A percentile compares a stretch with the other conserved stretches of the same genome.
These are phyloP conservation scores for Xyliphius kryptos DNA, from an alignment of 2,113 vertebrate species.

Conservation along the genomic window DNA sequence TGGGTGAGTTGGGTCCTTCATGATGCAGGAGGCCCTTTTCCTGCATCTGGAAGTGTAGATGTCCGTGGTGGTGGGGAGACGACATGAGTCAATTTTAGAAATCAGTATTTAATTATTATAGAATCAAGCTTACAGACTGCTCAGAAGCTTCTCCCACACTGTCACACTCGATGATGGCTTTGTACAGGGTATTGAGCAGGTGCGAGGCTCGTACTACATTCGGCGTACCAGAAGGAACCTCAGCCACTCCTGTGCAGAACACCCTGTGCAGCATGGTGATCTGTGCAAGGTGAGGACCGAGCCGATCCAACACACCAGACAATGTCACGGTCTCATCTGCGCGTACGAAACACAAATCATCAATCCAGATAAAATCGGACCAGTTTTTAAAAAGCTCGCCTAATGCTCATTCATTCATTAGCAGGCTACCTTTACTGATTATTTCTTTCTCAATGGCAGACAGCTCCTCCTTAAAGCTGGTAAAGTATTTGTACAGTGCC, in stretches of 20 bases:
- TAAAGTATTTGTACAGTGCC: constrained; percentile 93
- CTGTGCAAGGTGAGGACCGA: constrained; percentile 81
- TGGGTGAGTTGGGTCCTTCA: no score
- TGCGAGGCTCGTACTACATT: constrained; percentile 94
- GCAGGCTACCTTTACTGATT: constrained; percentile 71
- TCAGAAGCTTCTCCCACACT: constrained; percentile 89
- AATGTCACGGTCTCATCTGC: constrained; percentile 87
- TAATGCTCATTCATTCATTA: no score
- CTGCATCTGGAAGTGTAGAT: no score
- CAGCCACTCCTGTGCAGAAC: constrained; percentile 92
- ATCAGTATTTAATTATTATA: no score
- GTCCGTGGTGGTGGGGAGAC: no score
- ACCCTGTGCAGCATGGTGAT: constrained; percentile 89
- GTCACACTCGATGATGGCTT: constrained; percentile 94
- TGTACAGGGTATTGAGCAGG: constrained; percentile 93
- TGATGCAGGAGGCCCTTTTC: no score
- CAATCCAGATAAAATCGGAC: background rate
- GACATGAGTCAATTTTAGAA: no score
- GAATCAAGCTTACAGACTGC: constrained; percentile 70
- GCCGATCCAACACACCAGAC: constrained; percentile 77
- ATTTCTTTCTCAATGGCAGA: constrained; percentile 82
- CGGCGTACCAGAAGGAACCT: constrained; percentile 86
- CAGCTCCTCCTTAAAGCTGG: constrained; percentile 88
- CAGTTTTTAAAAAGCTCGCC: no score
- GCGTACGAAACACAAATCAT: background rate